These are phyloP conservation scores for Naso thynnoides DNA, from an alignment of 2,797 vertebrate genomes.

Conservation along the genomic window DNA sequence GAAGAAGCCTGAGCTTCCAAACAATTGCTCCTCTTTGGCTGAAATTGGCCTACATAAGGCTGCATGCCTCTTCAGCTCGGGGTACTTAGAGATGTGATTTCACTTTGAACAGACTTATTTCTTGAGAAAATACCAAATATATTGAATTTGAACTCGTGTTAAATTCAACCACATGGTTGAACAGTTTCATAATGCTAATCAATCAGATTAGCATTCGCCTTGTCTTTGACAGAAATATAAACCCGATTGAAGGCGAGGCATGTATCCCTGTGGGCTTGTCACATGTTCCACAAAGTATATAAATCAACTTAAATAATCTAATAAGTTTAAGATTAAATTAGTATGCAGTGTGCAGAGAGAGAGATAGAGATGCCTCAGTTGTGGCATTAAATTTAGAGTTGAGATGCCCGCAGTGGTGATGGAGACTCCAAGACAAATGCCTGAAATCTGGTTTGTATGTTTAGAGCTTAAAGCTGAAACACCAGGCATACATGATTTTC, in stretches of 20 bases:
- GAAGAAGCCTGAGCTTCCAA: slow-evolving; percentile 37
- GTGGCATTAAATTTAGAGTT: slow-evolving; percentile 34
- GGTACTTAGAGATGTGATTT: slow-evolving; percentile 54
- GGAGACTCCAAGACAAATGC: slow-evolving; percentile 4
- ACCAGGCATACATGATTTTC: too few species aligned
- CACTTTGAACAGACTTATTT: slow-evolving; percentile 71
- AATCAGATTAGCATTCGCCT: slow-evolving; percentile 59
- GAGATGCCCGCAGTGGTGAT: slow-evolving; percentile 4
- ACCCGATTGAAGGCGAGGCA: slow-evolving; percentile 32
- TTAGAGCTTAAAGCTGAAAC: neutral
- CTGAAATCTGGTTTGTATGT: neutral
- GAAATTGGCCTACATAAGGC: slow-evolving; percentile 23
- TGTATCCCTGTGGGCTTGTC: slow-evolving; percentile 39
- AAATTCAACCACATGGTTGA: slow-evolving; percentile 65
- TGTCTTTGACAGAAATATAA: slow-evolving; percentile 45
- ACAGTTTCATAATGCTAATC: slow-evolving; percentile 59
- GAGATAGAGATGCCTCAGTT: slow-evolving; percentile 41
- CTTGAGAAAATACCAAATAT: slow-evolving; percentile 75
- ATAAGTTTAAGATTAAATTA: slow-evolving; percentile 62
- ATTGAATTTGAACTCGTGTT: slow-evolving; percentile 68
- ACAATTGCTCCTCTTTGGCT: slow-evolving; percentile 57
- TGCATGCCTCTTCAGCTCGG: slow-evolving; percentile 18
- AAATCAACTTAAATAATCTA: slow-evolving; percentile 63
- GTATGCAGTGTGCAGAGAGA: slow-evolving; percentile 19
- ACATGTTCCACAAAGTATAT: slow-evolving; percentile 69